Evolutionary conservation across 2,113 vertebrate genomes (phyloP).

Genomic region (Pachyramphus minor): DNA sequence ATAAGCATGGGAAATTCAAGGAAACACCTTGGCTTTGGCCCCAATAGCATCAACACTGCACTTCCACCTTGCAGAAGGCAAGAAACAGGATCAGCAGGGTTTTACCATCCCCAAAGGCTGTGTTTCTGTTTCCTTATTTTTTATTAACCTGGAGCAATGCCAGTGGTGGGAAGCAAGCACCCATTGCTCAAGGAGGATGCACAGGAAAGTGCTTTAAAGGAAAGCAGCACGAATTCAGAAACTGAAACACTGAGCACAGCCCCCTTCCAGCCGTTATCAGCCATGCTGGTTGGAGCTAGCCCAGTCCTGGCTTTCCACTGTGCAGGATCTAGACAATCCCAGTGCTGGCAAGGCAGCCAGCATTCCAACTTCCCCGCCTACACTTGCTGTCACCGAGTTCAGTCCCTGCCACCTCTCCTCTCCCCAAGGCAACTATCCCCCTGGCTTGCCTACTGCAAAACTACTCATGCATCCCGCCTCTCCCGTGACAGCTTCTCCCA

Average conservation of each 20-base stretch:
- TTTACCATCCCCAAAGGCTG: constrained; percentile 45
- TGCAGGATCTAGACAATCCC: neutral
- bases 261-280: neutral
- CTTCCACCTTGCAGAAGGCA: neutral
- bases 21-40: neutral
- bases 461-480: neutral
- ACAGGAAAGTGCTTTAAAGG: neutral
- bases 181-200: neutral
- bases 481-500: neutral
- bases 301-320: neutral
- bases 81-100: neutral
- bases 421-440: neutral
- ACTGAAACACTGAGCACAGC: neutral
- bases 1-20: neutral
- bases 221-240: neutral
- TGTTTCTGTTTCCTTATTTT: neutral
- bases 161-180: neutral
- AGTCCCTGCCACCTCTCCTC: neutral
- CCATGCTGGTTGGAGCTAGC: rapidly evolving
- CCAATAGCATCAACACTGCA: neutral
- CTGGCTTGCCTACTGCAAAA: neutral
- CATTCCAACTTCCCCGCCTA: rapidly evolving
- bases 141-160: constrained; percentile 23
- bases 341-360: neutral
- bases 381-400: rapidly evolving